Base-by-base conservation (phyloP, 2,113 vertebrate genomes). In the Oncorhynchus masou region DNA sequence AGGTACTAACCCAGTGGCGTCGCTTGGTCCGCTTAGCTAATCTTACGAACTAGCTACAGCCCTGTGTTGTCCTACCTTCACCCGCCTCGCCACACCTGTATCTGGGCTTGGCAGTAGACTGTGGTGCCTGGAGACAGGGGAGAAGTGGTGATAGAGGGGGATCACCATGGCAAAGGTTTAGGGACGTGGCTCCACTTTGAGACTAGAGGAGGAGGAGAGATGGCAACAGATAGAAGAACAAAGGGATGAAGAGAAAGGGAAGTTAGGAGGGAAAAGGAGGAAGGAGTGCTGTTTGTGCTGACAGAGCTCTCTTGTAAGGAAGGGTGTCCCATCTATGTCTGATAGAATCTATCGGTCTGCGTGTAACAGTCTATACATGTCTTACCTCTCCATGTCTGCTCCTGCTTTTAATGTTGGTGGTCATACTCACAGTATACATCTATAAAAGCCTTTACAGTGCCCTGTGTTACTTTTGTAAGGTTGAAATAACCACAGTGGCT, bases 1-100 rank as follows among this genome's bases (percentile, higher is more conserved):
- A 94, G 93, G 93, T 93, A 94, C 92, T 93, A 91, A 93, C 91
- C 89, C 92, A 90, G 88, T 88, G 89, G 2, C 87, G 83, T 91
- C 83, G 85, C 51, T 74, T 76, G 84, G 86, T 91, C n/a, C 84
- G 89, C 91, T 90, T 78, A 87, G 90, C 90, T 89, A 88, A 91
- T 83, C 84, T 79, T 84, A 54, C 51, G 5, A 54, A 89, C 82
- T 84, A 81, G 84, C 78, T 79, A 24, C 73, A 31, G 74, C 70
- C 48, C 54, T 62, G 31, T 66, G 7, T 71, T 73, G 66, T 62
- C 62, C 49, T 39, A 11, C 65, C 31, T 64, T 78, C 70, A 77
- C 15, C 71, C 75, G 59, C 49, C 13, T 4, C 22, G 48, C 25
- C 13, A 24, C 54, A 12, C 81, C 73, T 3, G 15, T 51, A 2